A percentile compares a stretch with the other conserved stretches of the same genome.
phyloP scores from a whole-genome alignment of 2,113 vertebrate species.

The Prolemur simus region DNA sequence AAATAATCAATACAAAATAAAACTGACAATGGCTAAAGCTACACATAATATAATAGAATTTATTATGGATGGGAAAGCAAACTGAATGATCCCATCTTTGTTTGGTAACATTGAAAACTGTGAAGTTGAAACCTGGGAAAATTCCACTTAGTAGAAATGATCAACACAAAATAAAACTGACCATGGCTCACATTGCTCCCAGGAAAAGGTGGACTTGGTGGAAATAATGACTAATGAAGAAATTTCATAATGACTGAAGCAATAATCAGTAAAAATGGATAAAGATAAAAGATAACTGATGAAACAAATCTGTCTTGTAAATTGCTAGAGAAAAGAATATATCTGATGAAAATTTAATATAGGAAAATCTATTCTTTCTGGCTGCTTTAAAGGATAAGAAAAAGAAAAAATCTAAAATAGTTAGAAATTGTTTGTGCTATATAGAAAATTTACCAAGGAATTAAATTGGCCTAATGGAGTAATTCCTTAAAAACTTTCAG shows the following conservation, averaged over 20 bases:
- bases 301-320: not conserved
- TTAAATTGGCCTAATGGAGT: constrained; percentile 15
- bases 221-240: constrained; percentile 32
- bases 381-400: no score
- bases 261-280: constrained; percentile 44
- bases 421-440: constrained; percentile 13
- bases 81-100: constrained; percentile 51
- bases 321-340: not conserved
- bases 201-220: constrained; percentile 42
- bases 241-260: constrained; percentile 28
- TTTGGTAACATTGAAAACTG: constrained; percentile 10
- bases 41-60: constrained; percentile 30
- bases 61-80: constrained; percentile 65
- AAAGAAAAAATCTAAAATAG: constrained; percentile 2
- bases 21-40: constrained; percentile 44
- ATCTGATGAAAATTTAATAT: not conserved
- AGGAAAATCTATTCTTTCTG: not conserved
- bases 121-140: constrained; percentile 49
- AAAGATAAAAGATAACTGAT: constrained; percentile 19
- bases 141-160: constrained; percentile 49
- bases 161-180: constrained; percentile 56
- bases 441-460: constrained; percentile 17
- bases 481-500: constrained; percentile 25
- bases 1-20: constrained; percentile 62
- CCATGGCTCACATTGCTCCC: not conserved